These are phyloP conservation scores for Phodopus roborovskii DNA, from an alignment of 2,113 vertebrate genomes.

Conservation along the genomic window DNA sequence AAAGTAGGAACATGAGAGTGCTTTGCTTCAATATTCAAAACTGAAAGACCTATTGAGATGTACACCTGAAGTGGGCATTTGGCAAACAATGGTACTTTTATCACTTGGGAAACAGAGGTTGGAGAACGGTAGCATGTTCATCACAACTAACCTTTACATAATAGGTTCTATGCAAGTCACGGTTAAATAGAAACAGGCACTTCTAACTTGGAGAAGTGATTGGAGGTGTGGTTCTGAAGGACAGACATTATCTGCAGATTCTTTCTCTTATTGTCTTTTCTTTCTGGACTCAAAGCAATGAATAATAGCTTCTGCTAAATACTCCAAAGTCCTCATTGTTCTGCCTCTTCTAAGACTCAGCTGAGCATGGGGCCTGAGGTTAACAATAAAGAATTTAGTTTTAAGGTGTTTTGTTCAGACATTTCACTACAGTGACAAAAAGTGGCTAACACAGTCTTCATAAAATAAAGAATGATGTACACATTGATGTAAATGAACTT, in stretches of 20 bases:
- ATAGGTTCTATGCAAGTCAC: neutral
- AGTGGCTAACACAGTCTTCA: neutral
- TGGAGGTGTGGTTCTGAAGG: neutral
- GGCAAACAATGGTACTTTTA: neutral
- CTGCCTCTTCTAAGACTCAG: neutral
- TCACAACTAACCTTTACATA: no score
- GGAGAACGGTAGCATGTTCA: neutral
- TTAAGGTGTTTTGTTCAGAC: neutral
- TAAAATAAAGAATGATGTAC: neutral
- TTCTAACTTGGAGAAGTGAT: no score
- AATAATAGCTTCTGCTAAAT: neutral
- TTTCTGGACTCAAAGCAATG: neutral
- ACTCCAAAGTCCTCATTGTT: neutral
- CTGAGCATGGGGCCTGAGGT: neutral
- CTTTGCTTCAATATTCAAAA: neutral
- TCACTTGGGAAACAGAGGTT: neutral
- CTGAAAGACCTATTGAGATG: fast-evolving
- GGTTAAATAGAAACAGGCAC: neutral
- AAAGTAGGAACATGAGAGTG: no score
- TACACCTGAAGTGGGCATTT: fast-evolving
- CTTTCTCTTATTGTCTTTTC: neutral
- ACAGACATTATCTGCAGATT: neutral
- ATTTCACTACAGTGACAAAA: neutral
- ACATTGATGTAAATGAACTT: neutral
- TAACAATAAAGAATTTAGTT: neutral